Percentiles rank a stretch among this genome's conserved stretches.
These are phyloP conservation scores for Hylomyscus alleni DNA, from an alignment of 2,797 vertebrate species.

Conservation along the genomic window DNA sequence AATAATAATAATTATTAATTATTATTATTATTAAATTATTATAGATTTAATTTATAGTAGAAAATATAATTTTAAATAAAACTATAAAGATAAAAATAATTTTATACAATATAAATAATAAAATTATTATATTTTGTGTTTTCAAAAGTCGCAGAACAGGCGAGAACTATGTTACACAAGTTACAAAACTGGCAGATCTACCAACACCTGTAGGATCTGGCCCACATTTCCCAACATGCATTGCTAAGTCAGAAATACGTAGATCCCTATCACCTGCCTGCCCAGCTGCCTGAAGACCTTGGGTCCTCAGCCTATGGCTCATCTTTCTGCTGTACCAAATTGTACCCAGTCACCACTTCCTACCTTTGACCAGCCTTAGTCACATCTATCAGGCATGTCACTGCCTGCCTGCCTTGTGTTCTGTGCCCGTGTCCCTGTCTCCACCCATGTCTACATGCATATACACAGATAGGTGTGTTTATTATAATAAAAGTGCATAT, in stretches of 20 bases:
- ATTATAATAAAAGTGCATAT: too few relatives aligned
- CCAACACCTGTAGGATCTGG: not conserved
- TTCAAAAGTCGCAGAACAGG: not conserved
- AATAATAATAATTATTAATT: not conserved
- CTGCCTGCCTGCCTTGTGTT: rapidly evolving
- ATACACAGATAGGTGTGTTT: not conserved
- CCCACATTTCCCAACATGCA: too few relatives aligned
- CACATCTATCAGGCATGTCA: rapidly evolving
- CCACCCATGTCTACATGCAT: too few relatives aligned
- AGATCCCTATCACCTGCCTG: not conserved
- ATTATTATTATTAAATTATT: not conserved
- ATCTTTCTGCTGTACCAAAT: not conserved
- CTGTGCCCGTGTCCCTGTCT: not conserved
- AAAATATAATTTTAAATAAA: not conserved
- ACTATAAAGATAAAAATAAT: not conserved
- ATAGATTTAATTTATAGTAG: not conserved
- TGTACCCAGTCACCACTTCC: too few relatives aligned
- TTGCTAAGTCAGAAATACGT: not conserved
- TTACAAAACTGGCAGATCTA: not conserved
- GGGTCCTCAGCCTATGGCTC: too few relatives aligned
- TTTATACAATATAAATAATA: not conserved
- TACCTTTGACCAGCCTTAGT: not conserved
- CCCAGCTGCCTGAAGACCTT: not conserved
- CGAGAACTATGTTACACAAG: not conserved
- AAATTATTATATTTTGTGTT: not conserved